Evolutionary conservation across 2,797 vertebrate species (phyloP), one percentile per base, ranked within the genome.

Genomic region (Loriculus beryllinus): DNA sequence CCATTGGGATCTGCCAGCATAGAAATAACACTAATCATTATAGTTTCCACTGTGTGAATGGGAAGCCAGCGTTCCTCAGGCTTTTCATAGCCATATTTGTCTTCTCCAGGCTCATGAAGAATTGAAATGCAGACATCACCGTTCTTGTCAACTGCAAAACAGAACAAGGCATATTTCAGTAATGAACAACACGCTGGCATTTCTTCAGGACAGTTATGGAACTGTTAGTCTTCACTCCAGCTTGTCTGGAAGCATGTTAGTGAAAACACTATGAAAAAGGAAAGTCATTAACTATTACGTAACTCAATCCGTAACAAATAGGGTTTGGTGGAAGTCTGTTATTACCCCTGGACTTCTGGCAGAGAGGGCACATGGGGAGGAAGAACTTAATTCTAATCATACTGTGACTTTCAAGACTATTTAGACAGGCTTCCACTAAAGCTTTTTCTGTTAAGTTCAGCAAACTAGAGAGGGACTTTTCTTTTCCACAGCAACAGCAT

Each of bases 121-220:
- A 99, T 99, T 96, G 99, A 99, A 98, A 99, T 99, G 98, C 99
- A 99, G 95, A 99, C 99, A 94, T 99, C 99, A 19, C 99, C 99
- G 52, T 99, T 99, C 98, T 99, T 99, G 98, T 99, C 99, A 97
- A 99, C 99, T 99, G 95, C 37, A 96, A 93, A 95, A 86, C 0
- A 93, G 83, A 96, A 86, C 70, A 82, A 96, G 62, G 96, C 75
- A 90, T 71, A 84, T 64, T 94, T 96, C 85, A 96, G 94, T 77
- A 49, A 25, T 79, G 85, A 95, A 82, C 85, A 93, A 71, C 75
- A 42, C 0, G 21, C 87, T 95, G 93, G 89, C 94, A 45, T 28
- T 57, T 65, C 92, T 86, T 84, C 94, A 93, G 87, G 37, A 28
- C 43, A 74, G 3, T 28, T 64, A 75, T 0, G 14, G 94, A 86